These are phyloP conservation scores for Drosophila rubida DNA, from an alignment of 2,888 invertebrate species.

Conservation along the genomic window DNA sequence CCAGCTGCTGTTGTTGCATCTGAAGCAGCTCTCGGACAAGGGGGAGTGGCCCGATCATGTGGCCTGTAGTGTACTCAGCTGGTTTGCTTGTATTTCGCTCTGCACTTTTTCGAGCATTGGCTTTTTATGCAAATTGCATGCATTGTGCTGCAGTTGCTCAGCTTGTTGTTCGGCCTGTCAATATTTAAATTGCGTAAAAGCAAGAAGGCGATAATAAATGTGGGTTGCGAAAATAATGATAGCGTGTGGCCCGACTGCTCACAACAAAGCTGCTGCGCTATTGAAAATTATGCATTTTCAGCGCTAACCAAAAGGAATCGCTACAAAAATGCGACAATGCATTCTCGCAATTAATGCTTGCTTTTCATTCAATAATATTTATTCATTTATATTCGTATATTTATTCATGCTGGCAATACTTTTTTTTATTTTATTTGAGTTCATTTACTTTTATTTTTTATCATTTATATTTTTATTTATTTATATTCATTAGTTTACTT, in stretches of 20 bases:
- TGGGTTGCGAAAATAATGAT: slow-evolving; percentile 54
- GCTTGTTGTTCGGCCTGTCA: slow-evolving; percentile 42
- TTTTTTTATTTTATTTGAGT: too few species aligned
- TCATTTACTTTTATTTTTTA: too few species aligned
- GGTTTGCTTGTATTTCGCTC: slow-evolving; percentile 24
- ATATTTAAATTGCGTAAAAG: slow-evolving; percentile 65
- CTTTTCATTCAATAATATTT: neutral
- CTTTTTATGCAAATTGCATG: slow-evolving; percentile 70
- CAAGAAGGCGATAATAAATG: slow-evolving; percentile 54
- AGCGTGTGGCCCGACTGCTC: slow-evolving; percentile 69
- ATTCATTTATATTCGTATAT: neutral
- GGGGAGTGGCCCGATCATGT: slow-evolving; percentile 25
- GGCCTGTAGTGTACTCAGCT: slow-evolving; percentile 16
- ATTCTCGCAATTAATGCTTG: neutral
- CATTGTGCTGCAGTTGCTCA: slow-evolving; percentile 50
- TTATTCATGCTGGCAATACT: too few species aligned
- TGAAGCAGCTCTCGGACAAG: neutral
- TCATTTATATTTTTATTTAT: too few species aligned
- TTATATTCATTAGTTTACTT: neutral
- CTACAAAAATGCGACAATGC: neutral
- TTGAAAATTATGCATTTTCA: slow-evolving; percentile 28
- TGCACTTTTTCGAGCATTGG: slow-evolving; percentile 43
- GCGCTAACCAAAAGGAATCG: slow-evolving; percentile 2
- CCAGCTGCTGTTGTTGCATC: neutral
- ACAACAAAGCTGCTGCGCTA: slow-evolving; percentile 87